Evolutionary conservation across 2,888 invertebrate species (phyloP), one percentile per base, ranked within the genome.

Genomic region (Artemia sp.): DNA sequence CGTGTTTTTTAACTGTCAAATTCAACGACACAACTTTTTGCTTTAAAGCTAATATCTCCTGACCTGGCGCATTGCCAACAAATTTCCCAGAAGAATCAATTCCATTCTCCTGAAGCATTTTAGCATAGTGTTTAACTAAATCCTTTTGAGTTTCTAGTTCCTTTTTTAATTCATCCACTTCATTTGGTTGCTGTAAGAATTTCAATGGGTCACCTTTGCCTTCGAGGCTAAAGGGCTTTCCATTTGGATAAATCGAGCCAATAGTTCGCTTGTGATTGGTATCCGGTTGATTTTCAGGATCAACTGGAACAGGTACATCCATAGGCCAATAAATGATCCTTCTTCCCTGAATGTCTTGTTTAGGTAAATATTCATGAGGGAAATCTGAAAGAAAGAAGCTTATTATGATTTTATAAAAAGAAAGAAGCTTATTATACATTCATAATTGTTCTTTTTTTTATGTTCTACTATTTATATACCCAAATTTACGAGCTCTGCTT

Each of bases 241-340:
- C 64, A 24, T 58, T 58, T n/a, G 64, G 64, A 24, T 58, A 58
- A 19, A 58, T 58, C 14, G 64, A 58, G n/a, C 64, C 64, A 58
- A 58, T 58, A 58, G 64, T 58, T 58, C 64, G n/a, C 11, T 58
- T 58, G 14, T 24, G n/a, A n/a, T 58, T 58, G n/a, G 64, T n/a
- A 9, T 58, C 64, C 8, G 64, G 10, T 19, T 8, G 9, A 24
- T 58, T 58, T 19, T 58, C 64, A 8, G 64, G 64, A 24, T 58
- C 64, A 24, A 58, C 24, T 8, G 64, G 64, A 11, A 58, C 24
- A 24, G 64, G 64, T n/a, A 58, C 64, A 24, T 58, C 64, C 64
- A 58, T 58, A 24, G 64, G 64, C 64, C 64, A 58, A 24, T 58
- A 58, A 24, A 58, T 24, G 11, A 58, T 58, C 64, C 24, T 58